Conservation (phyloP, 2,113 vertebrate genomes). For the Gorsachius goisagi region DNA sequence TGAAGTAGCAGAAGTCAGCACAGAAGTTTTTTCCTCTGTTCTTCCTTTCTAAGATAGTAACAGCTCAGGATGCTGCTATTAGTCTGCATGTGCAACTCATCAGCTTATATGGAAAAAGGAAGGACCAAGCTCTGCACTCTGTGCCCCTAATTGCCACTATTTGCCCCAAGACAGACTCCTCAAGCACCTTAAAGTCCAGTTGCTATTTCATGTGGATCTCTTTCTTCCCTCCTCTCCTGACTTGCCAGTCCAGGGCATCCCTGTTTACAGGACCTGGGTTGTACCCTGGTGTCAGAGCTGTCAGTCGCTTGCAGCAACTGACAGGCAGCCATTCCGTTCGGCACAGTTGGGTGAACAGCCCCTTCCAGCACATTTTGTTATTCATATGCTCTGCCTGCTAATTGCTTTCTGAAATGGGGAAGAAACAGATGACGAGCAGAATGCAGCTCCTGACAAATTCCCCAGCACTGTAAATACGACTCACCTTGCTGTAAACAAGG, state of each 20-base stretch:
- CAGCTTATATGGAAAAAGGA: background rate
- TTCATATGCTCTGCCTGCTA: conserved; percentile 9
- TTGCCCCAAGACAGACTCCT: background rate
- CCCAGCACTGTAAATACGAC: conserved; percentile 46
- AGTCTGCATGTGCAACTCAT: background rate
- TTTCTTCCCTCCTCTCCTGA: background rate
- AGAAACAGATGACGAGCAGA: conserved; percentile 40
- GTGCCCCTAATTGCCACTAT: background rate
- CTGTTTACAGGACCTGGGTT: background rate
- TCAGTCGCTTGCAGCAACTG: background rate
- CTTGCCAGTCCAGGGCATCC: background rate
- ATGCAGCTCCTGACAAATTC: conserved; percentile 53
- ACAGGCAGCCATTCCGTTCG: background rate
- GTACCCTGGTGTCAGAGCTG: background rate
- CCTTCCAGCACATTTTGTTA: conserved; percentile 36
- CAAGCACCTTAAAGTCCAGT: background rate
- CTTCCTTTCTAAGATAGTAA: background rate
- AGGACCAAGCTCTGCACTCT: background rate
- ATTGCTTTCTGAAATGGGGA: conserved; percentile 32
- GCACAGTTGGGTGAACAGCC: conserved; percentile 46
- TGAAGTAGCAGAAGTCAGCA: background rate
- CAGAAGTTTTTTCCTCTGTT: background rate
- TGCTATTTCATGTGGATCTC: background rate
- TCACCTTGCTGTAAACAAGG: conserved; percentile 65
- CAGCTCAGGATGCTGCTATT: background rate